Percentiles rank a stretch among this genome's conserved stretches.
Conservation (phyloP, 2,888 invertebrate genomes). For the Drosophila gaucha region DNA sequence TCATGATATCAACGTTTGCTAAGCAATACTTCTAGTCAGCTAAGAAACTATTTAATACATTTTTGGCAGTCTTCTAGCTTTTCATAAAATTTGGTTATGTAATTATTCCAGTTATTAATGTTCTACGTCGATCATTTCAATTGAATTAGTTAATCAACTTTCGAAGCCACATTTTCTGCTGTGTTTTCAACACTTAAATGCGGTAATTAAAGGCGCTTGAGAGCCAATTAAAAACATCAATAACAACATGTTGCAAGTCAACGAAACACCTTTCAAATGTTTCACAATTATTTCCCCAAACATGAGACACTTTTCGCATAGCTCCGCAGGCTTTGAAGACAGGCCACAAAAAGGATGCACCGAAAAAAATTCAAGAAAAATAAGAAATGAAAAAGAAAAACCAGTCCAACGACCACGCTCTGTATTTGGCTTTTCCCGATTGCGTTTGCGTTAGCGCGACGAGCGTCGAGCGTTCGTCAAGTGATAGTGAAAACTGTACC, state of each 20-base stretch:
- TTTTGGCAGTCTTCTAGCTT: not conserved
- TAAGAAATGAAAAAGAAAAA: conserved; percentile 30
- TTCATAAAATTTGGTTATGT: not conserved
- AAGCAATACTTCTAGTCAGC: too few species aligned
- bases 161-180: conserved; percentile 22
- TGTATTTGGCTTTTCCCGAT: conserved; percentile 54
- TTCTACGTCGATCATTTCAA: not conserved
- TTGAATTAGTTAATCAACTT: conserved; percentile 27
- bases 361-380: conserved; percentile 2
- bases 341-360: conserved; percentile 36
- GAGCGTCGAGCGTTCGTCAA: conserved; percentile 27
- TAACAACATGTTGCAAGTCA: conserved; percentile 23
- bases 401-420: conserved; percentile 48
- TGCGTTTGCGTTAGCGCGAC: conserved; percentile 13
- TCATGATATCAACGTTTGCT: too few species aligned
- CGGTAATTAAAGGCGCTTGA: conserved; percentile 35
- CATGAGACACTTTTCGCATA: conserved; percentile 54
- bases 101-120: not conserved
- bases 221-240: conserved; percentile 27
- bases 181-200: conserved; percentile 12
- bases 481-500: conserved; percentile 73
- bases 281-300: conserved; percentile 46
- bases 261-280: conserved; percentile 69
- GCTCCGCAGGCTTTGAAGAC: conserved; percentile 4
- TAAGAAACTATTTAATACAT: too few species aligned